Evolutionary conservation across 2,888 invertebrate genomes (phyloP).

Genomic region (Napeogenes inachia): DNA sequence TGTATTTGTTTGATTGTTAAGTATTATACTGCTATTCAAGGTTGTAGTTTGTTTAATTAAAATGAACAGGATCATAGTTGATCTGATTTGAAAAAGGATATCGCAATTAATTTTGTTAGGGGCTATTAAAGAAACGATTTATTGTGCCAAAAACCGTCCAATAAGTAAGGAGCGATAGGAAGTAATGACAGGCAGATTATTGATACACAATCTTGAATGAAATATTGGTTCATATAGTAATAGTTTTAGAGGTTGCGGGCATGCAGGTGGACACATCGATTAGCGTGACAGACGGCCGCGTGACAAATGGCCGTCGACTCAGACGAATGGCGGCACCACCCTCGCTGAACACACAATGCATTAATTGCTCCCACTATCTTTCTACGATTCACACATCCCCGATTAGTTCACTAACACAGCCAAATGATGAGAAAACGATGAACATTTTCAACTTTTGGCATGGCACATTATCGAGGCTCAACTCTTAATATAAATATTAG

Average conservation of each 20-base stretch:
- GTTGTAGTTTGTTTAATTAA: too few relatives aligned
- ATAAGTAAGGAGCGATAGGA: background rate
- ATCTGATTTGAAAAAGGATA: too few relatives aligned
- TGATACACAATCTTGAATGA: background rate
- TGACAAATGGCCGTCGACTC: conserved; percentile 62
- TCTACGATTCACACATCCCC: conserved; percentile 9
- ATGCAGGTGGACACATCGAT: conserved; percentile 62
- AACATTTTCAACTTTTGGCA: too few relatives aligned
- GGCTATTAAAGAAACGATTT: background rate
- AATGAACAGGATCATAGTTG: too few relatives aligned
- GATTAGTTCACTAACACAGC: conserved; percentile 1
- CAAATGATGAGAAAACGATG: background rate
- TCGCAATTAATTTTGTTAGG: too few relatives aligned
- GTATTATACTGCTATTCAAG: too few relatives aligned
- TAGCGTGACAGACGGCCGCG: conserved; percentile 63
- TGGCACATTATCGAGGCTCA: too few relatives aligned
- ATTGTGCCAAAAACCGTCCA: background rate
- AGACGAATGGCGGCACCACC: conserved; percentile 54
- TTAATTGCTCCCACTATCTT: conserved; percentile 60
- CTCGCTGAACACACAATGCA: conserved; percentile 48
- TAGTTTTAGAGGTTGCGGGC: conserved; percentile 25
- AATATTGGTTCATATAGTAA: conserved; percentile 1
- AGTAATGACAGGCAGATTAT: background rate
- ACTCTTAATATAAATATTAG: too few relatives aligned
- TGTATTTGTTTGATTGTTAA: too few relatives aligned